A percentile compares a stretch with the other conserved stretches of the same genome.
Conservation (phyloP, 1,140 invertebrate genomes). For the Mylabris phalerata region DNA sequence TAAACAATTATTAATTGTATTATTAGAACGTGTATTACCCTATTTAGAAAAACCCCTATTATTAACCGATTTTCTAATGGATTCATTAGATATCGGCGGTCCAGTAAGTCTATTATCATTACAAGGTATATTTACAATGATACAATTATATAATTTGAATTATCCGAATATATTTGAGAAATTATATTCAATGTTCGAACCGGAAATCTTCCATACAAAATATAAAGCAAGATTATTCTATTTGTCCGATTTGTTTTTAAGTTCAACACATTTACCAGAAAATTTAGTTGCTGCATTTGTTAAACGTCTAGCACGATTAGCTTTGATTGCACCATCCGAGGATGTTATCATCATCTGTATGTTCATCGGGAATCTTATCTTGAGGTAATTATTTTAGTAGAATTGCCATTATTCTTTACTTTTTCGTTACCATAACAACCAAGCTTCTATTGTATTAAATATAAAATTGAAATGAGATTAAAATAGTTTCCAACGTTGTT, state of each 20-base stretch:
- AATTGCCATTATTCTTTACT: too few species aligned
- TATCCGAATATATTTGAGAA: constrained; percentile 94
- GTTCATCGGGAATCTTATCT: constrained; percentile 80
- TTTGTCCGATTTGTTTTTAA: constrained; percentile 82
- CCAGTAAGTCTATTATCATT: constrained; percentile 80
- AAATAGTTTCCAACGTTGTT: too few species aligned
- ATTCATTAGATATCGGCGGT: constrained; percentile 80
- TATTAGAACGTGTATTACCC: constrained; percentile 76
- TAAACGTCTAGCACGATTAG: constrained; percentile 78
- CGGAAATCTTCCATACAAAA: constrained; percentile 83
- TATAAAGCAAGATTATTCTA: constrained; percentile 83
- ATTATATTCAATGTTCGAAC: constrained; percentile 86
- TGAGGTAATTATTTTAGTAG: constrained; percentile 45
- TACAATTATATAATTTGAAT: constrained; percentile 88
- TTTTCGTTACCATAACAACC: too few species aligned
- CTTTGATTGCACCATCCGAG: constrained; percentile 71
- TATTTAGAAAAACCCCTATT: constrained; percentile 75
- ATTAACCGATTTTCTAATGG: constrained; percentile 88
- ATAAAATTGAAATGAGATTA: too few species aligned
- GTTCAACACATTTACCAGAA: constrained; percentile 90
- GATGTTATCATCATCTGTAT: constrained; percentile 73
- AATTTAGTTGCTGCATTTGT: constrained; percentile 88
- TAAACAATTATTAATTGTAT: constrained; percentile 68
- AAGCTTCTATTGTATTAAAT: too few species aligned
- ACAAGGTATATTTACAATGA: constrained; percentile 88